phyloP scores from a whole-genome alignment of 2,113 vertebrate genomes.

The Bungarus multicinctus region DNA sequence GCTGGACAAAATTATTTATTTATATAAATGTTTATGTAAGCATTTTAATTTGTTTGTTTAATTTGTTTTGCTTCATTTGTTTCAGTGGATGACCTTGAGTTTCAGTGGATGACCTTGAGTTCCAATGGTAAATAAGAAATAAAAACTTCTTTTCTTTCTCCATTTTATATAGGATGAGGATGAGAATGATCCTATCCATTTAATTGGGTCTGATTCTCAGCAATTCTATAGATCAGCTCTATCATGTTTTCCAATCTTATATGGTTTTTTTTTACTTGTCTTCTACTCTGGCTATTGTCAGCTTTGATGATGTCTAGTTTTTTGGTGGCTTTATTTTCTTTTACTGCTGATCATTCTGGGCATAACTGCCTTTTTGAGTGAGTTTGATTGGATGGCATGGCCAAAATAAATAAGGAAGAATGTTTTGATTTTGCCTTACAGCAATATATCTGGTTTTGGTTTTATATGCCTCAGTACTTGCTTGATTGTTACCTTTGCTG shows the following conservation, averaged over 20 bases:
- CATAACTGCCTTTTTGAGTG: neutral
- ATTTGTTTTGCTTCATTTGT: neutral
- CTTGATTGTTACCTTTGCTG: neutral
- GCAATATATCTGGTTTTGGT: neutral
- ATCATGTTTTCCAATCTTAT: neutral
- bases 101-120: neutral
- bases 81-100: neutral
- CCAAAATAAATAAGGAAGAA: neutral
- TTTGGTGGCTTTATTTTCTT: neutral
- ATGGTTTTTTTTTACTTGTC: neutral
- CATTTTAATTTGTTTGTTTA: neutral
- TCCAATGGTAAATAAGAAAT: neutral
- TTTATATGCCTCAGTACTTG: neutral
- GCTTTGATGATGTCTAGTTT: neutral
- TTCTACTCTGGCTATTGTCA: neutral
- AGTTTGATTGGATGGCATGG: neutral
- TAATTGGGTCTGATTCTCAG: neutral
- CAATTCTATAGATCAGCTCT: neutral
- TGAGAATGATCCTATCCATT: neutral
- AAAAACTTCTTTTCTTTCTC: neutral
- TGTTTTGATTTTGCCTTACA: neutral
- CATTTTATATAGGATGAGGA: neutral
- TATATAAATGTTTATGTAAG: neutral
- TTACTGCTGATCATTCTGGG: neutral
- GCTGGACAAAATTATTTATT: neutral